Evolutionary conservation across 2,797 vertebrate genomes (phyloP).

Genomic region (Huso huso): DNA sequence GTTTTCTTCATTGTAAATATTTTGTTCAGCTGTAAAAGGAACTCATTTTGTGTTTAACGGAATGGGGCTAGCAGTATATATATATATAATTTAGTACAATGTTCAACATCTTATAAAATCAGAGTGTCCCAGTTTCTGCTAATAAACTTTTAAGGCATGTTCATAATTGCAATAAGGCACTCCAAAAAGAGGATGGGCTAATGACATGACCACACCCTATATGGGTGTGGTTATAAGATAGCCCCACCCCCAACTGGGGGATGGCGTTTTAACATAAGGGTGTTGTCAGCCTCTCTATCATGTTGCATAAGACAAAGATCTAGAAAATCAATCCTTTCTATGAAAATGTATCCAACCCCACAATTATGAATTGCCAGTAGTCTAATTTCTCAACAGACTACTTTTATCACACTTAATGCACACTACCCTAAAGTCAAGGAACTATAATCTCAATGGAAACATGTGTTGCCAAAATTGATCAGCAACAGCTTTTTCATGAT

Average conservation of each 20-base stretch:
- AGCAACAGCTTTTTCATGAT: background rate
- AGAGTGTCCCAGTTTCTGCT: background rate
- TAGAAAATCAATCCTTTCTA: no score
- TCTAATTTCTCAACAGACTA: no score
- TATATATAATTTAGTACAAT: slow-evolving; percentile 3
- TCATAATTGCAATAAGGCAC: no score
- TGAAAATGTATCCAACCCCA: no score
- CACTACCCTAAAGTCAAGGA: background rate
- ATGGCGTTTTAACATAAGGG: no score
- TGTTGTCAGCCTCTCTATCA: no score
- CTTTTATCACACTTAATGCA: background rate
- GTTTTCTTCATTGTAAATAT: slow-evolving; percentile 76
- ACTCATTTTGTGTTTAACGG: slow-evolving; percentile 51
- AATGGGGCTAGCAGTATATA: slow-evolving; percentile 69
- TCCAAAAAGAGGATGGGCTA: background rate
- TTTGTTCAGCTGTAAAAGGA: slow-evolving; percentile 68
- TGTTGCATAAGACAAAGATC: no score
- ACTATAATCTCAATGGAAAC: background rate
- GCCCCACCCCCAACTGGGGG: no score
- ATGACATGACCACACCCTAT: background rate
- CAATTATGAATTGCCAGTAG: no score
- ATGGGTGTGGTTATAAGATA: no score
- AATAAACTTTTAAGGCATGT: background rate
- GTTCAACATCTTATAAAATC: background rate
- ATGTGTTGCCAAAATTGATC: background rate